phyloP scores from a whole-genome alignment of 2,797 vertebrate genomes.

The Poecile montanus region DNA sequence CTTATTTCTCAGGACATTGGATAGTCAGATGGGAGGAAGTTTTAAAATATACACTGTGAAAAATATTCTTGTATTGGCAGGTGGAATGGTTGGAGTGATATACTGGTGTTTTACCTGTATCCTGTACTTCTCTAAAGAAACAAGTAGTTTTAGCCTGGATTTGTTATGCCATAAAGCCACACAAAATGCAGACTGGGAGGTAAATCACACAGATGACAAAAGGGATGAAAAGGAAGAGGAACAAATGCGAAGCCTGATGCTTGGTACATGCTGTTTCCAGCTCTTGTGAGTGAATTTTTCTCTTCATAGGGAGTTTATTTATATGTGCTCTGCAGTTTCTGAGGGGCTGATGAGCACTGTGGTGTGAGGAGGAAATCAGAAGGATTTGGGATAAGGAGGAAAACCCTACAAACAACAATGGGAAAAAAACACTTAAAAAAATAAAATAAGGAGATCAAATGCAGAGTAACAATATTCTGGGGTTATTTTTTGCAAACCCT shows the following conservation, averaged over 20 bases:
- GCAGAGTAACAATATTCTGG: not conserved
- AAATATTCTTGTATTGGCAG: not conserved
- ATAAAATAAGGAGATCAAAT: not conserved
- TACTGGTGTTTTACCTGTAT: not conserved
- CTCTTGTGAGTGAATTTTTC: not conserved
- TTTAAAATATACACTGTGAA: not conserved
- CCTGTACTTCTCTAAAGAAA: not conserved
- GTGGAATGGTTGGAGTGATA: not conserved
- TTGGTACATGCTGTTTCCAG: not conserved
- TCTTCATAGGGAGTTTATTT: not conserved
- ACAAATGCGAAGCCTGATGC: not conserved
- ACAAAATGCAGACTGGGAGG: not conserved
- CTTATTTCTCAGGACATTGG: not conserved
- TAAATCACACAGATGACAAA: not conserved
- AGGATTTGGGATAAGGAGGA: not conserved
- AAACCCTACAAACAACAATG: not conserved
- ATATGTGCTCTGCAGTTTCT: not conserved
- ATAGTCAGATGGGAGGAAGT: not conserved
- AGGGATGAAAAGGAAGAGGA: not conserved
- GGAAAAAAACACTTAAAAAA: not conserved
- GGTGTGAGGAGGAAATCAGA: not conserved
- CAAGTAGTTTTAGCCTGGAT: not conserved
- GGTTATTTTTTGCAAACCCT: not conserved
- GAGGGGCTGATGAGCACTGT: not conserved
- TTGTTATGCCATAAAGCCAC: constrained; percentile 1